Base-by-base conservation (phyloP, 2,888 invertebrate genomes). In the Synergus gifuensis region DNA sequence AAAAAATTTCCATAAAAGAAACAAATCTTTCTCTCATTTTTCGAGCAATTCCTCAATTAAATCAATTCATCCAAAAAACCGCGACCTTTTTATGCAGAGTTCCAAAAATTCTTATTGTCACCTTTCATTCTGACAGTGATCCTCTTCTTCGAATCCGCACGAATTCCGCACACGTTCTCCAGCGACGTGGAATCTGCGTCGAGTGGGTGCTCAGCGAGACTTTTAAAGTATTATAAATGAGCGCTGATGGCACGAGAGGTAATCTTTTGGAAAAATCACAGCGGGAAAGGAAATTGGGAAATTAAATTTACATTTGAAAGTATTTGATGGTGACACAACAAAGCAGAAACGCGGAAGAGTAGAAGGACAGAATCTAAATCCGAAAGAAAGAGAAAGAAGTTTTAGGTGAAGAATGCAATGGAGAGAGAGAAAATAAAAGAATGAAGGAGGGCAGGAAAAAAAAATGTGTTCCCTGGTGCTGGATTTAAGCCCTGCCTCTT, bases 291-390 rank as follows among this genome's bases (percentile, higher is more conserved):
- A 82, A 83, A 88, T 88, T 87, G 85, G 86, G 85, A 87, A 88
- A 88, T 88, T 85, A 83, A 86, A 88, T 88, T 87, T 88, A 77
- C 78, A 78, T 77, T 67, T 66, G 78, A 82, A 81, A 78, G 46
- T 40, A 54, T 73, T 54, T 73, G 49, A 7, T 49, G 63, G 66
- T 28, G 36, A 22, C 54, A 44, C 40, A 54, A 7, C 46, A 76
- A 54, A 77, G 58, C 36, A 63, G 44, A 62, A 5, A 14, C 42
- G 58, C 16, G 40, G 44, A 66, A 66, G 60, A 73, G 40, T 28
- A 40, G 63, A 63, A 49, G 60, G 63, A 62, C 58, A 78, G 62
- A 76, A 67, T 54, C 60, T 78, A 62, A 60, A 58, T 76, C 62
- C 49, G 76, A 64, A 63, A 66, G 76, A 83, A 76, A 54, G 77